phyloP scores from a whole-genome alignment of 2,888 invertebrate genomes.

The Lithodes maja region DNA sequence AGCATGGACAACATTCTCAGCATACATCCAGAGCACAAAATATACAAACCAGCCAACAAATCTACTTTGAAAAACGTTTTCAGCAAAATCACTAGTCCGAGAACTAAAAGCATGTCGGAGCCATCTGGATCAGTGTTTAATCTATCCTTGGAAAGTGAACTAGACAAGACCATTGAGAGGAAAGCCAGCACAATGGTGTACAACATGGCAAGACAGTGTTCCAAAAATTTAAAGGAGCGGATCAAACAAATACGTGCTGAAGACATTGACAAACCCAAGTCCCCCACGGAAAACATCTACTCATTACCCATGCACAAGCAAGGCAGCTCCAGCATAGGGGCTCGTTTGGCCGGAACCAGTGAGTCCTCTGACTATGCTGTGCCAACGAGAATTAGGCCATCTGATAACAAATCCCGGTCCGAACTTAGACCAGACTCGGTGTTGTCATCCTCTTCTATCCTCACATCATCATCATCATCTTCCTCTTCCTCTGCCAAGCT shows the following conservation, averaged over 20 bases:
- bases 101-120: slow-evolving; percentile 42
- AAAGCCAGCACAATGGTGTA: slow-evolving; percentile 72
- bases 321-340: slow-evolving; percentile 87
- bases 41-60: slow-evolving; percentile 76
- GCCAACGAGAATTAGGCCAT: slow-evolving; percentile 44
- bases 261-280: slow-evolving; percentile 62
- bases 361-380: slow-evolving; percentile 81
- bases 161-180: slow-evolving; percentile 47
- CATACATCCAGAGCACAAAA: slow-evolving; percentile 87
- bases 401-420: slow-evolving; percentile 50
- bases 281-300: slow-evolving; percentile 54
- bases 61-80: slow-evolving; percentile 56
- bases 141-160: slow-evolving; percentile 42
- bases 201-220: slow-evolving; percentile 74
- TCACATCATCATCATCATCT: slow-evolving; percentile 71
- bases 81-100: slow-evolving; percentile 58
- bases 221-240: slow-evolving; percentile 74
- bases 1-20: slow-evolving; percentile 77
- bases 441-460: slow-evolving; percentile 76
- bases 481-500: slow-evolving; percentile 74
- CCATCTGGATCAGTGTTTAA: slow-evolving; percentile 56
- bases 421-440: slow-evolving; percentile 74
- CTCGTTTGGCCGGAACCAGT: slow-evolving; percentile 83
- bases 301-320: slow-evolving; percentile 77
- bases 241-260: slow-evolving; percentile 73